Base-by-base conservation (phyloP, 2,113 vertebrate genomes). In the Sisor rabdophorus region DNA sequence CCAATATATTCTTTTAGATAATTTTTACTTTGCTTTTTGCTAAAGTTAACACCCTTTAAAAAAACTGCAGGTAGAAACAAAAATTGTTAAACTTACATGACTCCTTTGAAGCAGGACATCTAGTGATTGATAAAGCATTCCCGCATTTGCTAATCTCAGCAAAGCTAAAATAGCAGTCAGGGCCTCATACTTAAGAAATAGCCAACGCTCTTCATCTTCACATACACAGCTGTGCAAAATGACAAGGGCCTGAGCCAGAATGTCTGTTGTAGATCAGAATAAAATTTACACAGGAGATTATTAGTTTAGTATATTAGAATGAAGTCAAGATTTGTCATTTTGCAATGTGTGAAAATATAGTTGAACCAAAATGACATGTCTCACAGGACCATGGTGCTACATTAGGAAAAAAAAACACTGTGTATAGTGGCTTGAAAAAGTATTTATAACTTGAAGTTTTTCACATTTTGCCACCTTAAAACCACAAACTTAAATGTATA, bases 91-190 rank as follows among this genome's bases (percentile, higher is more conserved):
- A 77, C 79, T 79, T 28, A 97, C 95, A 86, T 59, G 95, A 93
- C 74, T 93, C 92, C 44, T 95, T 83, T 93, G 93, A 83, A 95
- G 89, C 79, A 98, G 90, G 81, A 93, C 89, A 71, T 95, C 93
- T 73, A 95, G 69, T 36, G 92, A 90, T 52, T 84, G 84, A 50
- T 89, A 88, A 54, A 93, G 89, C 15, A 94, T 89, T 47, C 91
- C 87, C 61, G 90, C 88, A 70, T 87, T 88, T 28, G 91, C 89
- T 50, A 88, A 61, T 82, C 84, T 88, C 56, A 97, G 86, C 74
- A 94, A 88, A 44, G 76, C 83, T 55, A 96, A 60, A 68, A 97
- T 19, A 2, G 90, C 87, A 22, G 87, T 84, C 73, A 96, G 72
- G 48, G 93, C 92, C 50, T 84, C 88, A 67, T 92, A 94, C 71